These are phyloP conservation scores for Dromaius novaehollandiae DNA, from an alignment of 2,113 vertebrate genomes.

Conservation along the genomic window DNA sequence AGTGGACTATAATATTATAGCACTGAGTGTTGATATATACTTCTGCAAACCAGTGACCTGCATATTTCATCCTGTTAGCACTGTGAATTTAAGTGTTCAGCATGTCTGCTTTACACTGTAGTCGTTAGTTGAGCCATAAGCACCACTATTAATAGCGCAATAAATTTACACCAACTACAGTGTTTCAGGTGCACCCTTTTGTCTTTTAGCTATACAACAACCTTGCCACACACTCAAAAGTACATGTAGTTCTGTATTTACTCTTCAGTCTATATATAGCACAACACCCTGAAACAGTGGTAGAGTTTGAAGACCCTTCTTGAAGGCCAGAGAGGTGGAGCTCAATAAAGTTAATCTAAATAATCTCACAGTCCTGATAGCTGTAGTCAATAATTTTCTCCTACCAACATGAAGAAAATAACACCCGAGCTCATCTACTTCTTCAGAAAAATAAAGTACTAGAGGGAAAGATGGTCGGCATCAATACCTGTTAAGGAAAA, in stretches of 20 bases:
- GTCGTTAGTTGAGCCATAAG: neutral
- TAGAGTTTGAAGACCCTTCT: neutral
- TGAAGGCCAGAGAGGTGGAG: neutral
- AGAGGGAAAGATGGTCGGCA: neutral
- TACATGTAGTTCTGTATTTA: neutral
- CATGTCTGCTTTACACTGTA: neutral
- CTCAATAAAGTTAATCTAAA: neutral
- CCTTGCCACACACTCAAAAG: neutral
- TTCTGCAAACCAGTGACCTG: neutral
- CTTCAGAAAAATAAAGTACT: neutral
- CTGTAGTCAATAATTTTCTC: neutral
- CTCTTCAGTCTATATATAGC: neutral
- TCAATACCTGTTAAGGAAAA: neutral
- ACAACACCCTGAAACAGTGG: neutral
- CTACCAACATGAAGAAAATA: neutral
- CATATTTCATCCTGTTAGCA: accelerated
- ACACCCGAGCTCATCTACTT: neutral
- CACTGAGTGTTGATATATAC: neutral
- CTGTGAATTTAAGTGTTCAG: neutral
- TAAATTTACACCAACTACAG: neutral
- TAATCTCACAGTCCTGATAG: neutral
- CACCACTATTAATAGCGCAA: neutral
- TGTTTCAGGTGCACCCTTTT: neutral
- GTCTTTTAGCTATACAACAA: neutral
- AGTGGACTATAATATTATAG: neutral